Conservation (phyloP, 2,888 invertebrate genomes). For the Polydrusus tereticollis region DNA sequence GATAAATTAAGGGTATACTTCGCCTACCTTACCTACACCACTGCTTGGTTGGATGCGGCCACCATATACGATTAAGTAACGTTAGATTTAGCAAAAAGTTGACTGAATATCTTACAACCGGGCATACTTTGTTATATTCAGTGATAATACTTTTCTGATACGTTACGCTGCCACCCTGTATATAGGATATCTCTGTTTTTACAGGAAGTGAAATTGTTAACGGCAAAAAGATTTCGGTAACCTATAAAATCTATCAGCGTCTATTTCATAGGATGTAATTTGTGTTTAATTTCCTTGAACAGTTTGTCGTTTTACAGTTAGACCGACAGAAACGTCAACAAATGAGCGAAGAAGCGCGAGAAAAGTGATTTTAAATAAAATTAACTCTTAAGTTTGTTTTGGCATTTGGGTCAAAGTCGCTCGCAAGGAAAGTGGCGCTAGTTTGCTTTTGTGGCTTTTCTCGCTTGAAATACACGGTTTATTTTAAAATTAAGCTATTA, state of each 20-base stretch:
- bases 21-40: no score
- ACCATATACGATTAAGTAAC: no score
- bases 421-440: not conserved
- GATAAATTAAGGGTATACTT: no score
- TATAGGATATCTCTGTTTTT: not conserved
- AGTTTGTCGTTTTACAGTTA: not conserved
- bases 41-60: no score
- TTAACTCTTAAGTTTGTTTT: not conserved
- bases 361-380: constrained; percentile 11
- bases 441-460: no score
- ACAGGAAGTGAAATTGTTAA: not conserved
- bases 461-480: no score
- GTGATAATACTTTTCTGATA: no score
- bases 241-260: not conserved
- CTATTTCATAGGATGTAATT: constrained; percentile 3
- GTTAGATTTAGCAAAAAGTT: no score
- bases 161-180: not conserved
- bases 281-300: not conserved
- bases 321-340: not conserved
- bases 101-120: no score
- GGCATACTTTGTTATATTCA: no score
- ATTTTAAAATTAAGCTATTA: no score
- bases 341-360: not conserved
- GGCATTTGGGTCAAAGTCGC: constrained; percentile 1
- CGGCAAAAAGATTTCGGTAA: not conserved